phyloP scores from a whole-genome alignment of 2,113 vertebrate genomes.

The Pao palembangensis region DNA sequence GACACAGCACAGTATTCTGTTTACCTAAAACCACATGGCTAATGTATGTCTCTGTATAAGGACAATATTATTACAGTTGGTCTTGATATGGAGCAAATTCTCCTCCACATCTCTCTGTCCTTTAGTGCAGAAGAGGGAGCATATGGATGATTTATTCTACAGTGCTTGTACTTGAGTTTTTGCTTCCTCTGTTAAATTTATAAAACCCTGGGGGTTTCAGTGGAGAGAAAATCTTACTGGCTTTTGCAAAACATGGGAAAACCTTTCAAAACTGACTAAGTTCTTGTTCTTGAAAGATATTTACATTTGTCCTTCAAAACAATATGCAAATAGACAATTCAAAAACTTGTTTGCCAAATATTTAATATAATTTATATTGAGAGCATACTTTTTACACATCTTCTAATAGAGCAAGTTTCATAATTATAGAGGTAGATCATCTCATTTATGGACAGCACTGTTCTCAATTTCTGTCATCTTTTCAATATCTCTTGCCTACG shows the following conservation, averaged over 20 bases:
- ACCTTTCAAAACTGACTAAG: conserved; percentile 7
- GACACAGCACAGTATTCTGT: conserved; percentile 20
- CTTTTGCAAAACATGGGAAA: conserved; percentile 7
- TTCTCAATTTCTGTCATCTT: conserved; percentile 28
- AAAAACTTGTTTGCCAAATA: not conserved
- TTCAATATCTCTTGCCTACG: conserved; percentile 29
- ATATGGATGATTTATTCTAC: conserved; percentile 31
- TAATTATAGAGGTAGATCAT: conserved; percentile 21
- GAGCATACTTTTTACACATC: too few relatives aligned
- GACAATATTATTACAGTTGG: too few relatives aligned
- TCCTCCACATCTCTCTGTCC: conserved; percentile 34
- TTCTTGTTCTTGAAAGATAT: not conserved
- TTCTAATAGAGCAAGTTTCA: conserved; percentile 32
- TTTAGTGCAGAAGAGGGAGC: conserved; percentile 50
- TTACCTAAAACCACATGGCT: conserved; percentile 35
- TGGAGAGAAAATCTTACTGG: conserved; percentile 20
- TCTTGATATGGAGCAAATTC: not conserved
- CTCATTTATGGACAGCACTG: conserved; percentile 27
- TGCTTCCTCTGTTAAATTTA: conserved; percentile 34
- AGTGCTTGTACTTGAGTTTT: conserved; percentile 5
- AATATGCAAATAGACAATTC: conserved; percentile 31
- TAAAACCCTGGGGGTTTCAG: conserved; percentile 35
- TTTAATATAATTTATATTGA: too few relatives aligned
- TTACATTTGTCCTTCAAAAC: conserved; percentile 4
- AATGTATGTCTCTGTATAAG: conserved; percentile 25